Evolutionary conservation across 2,797 vertebrate genomes (phyloP).

Genomic region (Ciconia nigra): DNA sequence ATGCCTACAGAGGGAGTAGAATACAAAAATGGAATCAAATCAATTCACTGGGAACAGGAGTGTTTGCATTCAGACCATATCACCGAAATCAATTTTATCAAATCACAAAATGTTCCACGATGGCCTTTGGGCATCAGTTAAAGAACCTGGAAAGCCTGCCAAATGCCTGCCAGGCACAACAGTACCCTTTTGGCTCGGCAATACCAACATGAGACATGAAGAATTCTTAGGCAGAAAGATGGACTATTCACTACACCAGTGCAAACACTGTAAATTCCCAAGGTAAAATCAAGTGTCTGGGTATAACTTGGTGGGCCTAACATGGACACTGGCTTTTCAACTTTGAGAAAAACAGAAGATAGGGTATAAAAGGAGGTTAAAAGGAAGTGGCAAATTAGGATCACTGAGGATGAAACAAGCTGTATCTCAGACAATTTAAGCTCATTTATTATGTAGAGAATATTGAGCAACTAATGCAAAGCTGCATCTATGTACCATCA

Average conservation of each 20-base stretch:
- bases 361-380: background rate
- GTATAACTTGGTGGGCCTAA: background rate
- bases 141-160: background rate
- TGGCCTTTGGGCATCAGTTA: background rate
- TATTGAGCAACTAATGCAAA: background rate
- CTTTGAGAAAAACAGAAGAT: background rate
- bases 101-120: background rate
- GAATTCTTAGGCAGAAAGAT: background rate
- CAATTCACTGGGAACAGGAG: background rate
- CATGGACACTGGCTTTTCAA: background rate
- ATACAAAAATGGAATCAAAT: background rate
- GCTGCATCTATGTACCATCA: background rate
- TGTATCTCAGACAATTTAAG: background rate
- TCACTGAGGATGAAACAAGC: background rate
- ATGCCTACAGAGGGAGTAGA: background rate
- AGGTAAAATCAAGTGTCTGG: background rate
- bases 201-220: background rate
- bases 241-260: background rate
- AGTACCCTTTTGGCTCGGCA: background rate
- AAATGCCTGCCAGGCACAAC: background rate
- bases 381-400: background rate
- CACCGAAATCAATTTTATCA: background rate
- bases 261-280: background rate
- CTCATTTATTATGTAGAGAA: background rate
- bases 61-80: background rate